phyloP scores from a whole-genome alignment of 2,797 vertebrate genomes.

The Acanthis flammea region DNA sequence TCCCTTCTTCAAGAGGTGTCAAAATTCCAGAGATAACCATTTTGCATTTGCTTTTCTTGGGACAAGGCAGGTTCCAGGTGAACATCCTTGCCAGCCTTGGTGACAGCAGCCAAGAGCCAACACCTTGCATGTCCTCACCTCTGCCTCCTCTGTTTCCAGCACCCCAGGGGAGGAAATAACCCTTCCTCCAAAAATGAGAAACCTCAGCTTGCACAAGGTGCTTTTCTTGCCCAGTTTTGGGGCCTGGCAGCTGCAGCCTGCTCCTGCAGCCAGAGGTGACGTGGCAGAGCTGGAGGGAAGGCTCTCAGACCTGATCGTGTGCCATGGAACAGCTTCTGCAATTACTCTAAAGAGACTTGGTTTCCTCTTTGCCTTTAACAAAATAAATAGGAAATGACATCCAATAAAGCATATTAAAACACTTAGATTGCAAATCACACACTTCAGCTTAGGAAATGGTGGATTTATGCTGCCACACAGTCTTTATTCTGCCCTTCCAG shows the following conservation, averaged over 20 bases:
- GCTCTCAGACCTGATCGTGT: background rate
- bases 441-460: background rate
- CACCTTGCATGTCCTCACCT: accelerated
- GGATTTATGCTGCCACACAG: background rate
- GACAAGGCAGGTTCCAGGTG: background rate
- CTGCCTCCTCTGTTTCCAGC: background rate
- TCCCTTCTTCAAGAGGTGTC: background rate
- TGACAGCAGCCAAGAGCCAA: background rate
- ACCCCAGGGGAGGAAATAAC: background rate
- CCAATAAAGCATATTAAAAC: background rate
- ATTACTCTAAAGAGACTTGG: background rate
- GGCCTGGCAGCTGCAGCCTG: background rate
- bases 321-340: accelerated
- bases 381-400: background rate
- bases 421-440: background rate
- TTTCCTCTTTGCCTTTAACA: background rate
- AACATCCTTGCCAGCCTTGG: background rate
- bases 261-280: background rate
- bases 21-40: background rate
- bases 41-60: background rate
- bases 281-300: background rate
- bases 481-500: background rate
- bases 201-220: accelerated
- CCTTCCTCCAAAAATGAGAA: background rate
- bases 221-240: background rate